Evolutionary conservation across 2,888 invertebrate genomes (phyloP).

Genomic region (Nemotelus nigrinus): DNA sequence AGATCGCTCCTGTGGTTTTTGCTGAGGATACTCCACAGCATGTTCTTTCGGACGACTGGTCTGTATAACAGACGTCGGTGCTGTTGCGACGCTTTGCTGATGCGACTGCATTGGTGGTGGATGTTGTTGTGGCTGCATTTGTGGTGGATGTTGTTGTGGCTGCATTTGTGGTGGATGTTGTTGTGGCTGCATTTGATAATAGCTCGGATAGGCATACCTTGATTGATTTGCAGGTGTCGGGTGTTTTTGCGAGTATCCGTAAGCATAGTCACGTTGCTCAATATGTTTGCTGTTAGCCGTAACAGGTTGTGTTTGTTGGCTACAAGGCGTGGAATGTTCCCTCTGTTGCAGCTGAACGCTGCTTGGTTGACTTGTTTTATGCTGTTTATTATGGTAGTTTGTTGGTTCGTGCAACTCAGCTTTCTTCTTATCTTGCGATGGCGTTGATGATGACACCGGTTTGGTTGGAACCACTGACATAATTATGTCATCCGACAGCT

Average conservation of each 20-base stretch:
- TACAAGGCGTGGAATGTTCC: conserved; percentile 1
- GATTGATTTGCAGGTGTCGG: background rate
- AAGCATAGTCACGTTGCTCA: conserved; percentile 3
- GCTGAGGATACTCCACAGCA: conserved; percentile 31
- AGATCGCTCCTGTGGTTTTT: conserved; percentile 34
- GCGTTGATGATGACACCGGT: background rate
- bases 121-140: background rate
- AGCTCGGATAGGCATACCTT: background rate
- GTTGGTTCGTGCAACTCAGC: conserved; percentile 3
- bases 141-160: conserved; percentile 31
- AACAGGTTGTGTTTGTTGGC: background rate
- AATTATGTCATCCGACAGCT: conserved; percentile 50
- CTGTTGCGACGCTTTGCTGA: background rate
- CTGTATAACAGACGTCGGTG: conserved; percentile 44
- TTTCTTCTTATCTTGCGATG: background rate
- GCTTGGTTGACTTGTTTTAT: background rate
- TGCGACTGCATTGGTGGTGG: background rate
- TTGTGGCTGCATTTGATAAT: conserved; percentile 20
- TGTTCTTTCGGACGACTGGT: conserved; percentile 43
- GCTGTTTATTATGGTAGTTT: background rate
- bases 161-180: background rate
- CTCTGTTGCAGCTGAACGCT: conserved; percentile 17
- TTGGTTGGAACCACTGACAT: conserved; percentile 50
- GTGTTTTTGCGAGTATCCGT: background rate
- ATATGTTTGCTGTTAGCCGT: background rate